Evolutionary conservation across 2,888 invertebrate species (phyloP).

Genomic region (Drosophila nr. perissopoda): DNA sequence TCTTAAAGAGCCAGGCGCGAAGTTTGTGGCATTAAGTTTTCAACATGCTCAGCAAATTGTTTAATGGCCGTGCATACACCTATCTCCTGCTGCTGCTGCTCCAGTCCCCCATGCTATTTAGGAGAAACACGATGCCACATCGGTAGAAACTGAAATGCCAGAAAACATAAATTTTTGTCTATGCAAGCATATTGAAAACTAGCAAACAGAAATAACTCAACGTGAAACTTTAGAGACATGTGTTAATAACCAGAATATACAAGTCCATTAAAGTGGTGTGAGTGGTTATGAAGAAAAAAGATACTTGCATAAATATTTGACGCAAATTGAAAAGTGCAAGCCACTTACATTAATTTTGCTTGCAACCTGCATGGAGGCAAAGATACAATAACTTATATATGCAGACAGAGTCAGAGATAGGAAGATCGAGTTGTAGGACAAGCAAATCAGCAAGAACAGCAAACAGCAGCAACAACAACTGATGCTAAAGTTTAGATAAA

Average conservation of each 20-base stretch:
- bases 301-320: slow-evolving; percentile 52
- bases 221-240: slow-evolving; percentile 57
- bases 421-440: slow-evolving; percentile 31
- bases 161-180: slow-evolving; percentile 32
- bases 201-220: slow-evolving; percentile 51
- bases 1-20: slow-evolving; percentile 55
- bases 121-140: slow-evolving; percentile 20
- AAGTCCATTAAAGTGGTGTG: slow-evolving; percentile 34
- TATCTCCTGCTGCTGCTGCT: not conserved
- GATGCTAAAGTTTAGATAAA: slow-evolving; percentile 63
- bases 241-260: slow-evolving; percentile 59
- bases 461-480: slow-evolving; percentile 31
- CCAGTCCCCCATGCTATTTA: not conserved
- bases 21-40: slow-evolving; percentile 66
- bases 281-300: not conserved
- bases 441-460: slow-evolving; percentile 52
- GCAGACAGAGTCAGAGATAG: slow-evolving; percentile 13
- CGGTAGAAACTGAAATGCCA: slow-evolving; percentile 34
- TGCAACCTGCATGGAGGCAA: slow-evolving; percentile 12
- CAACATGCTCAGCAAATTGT: slow-evolving; percentile 66
- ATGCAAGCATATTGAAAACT: slow-evolving; percentile 52
- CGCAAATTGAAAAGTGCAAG: slow-evolving; percentile 61
- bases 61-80: slow-evolving; percentile 41
- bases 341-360: slow-evolving; percentile 35
- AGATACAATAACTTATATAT: slow-evolving; percentile 9